Conservation (phyloP, 2,888 invertebrate species). For the Euplexia lucipara region DNA sequence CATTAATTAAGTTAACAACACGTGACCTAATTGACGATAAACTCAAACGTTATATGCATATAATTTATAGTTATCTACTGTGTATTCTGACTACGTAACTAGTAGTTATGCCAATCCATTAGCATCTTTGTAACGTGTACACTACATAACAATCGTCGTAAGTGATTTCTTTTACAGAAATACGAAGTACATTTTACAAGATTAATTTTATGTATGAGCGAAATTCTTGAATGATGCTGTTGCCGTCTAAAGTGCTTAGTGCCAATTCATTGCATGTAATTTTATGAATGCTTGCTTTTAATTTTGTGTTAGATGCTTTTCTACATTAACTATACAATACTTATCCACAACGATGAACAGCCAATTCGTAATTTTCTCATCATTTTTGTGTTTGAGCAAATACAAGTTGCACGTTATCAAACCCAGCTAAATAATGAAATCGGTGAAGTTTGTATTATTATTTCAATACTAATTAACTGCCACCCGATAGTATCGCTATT, state of each 20-base stretch:
- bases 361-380: not conserved
- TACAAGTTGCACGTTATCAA: constrained; percentile 9
- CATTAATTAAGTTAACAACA: constrained; percentile 15
- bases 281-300: constrained; percentile 35
- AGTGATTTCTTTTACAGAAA: constrained; percentile 29
- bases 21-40: constrained; percentile 10
- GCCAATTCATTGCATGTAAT: constrained; percentile 60
- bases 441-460: constrained; percentile 22
- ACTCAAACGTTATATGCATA: constrained; percentile 29
- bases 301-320: constrained; percentile 41
- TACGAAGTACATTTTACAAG: not conserved
- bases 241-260: constrained; percentile 53
- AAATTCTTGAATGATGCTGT: constrained; percentile 10
- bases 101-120: constrained; percentile 38
- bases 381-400: not conserved
- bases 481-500: constrained; percentile 36
- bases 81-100: constrained; percentile 26
- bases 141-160: constrained; percentile 24
- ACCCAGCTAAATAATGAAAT: constrained; percentile 35
- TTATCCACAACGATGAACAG: not conserved
- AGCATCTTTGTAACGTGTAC: constrained; percentile 31
- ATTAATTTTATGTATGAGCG: constrained; percentile 14
- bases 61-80: constrained; percentile 11
- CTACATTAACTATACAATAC: constrained; percentile 7
- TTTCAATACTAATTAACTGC: constrained; percentile 45